phyloP scores from a whole-genome alignment of 2,113 vertebrate genomes.

The Catharus minimus region DNA sequence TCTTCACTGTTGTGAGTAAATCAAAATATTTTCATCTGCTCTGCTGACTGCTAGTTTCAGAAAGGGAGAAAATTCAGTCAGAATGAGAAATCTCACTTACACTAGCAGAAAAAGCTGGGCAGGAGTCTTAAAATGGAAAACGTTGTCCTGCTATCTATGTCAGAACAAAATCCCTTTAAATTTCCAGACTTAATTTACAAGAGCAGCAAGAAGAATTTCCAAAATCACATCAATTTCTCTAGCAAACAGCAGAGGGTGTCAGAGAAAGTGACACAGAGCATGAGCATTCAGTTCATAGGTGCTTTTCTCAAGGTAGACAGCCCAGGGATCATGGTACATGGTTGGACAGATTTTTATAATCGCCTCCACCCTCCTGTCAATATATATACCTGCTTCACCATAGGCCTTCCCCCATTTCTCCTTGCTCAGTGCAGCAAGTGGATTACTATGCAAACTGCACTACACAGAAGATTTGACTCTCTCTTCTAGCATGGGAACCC shows the following conservation, averaged over 20 bases:
- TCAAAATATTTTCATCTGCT: neutral
- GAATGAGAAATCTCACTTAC: neutral
- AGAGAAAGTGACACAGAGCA: neutral
- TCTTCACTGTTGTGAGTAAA: neutral
- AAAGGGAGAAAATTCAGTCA: neutral
- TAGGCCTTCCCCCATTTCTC: neutral
- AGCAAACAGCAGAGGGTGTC: neutral
- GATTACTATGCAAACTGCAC: constrained; percentile 11
- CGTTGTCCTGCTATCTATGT: neutral
- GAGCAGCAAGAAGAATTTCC: neutral
- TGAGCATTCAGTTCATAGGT: neutral
- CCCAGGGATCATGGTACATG: neutral
- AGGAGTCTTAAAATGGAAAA: neutral
- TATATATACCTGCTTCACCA: neutral
- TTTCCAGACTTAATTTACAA: neutral
- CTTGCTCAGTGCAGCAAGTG: neutral
- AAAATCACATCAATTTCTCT: neutral
- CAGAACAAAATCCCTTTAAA: neutral
- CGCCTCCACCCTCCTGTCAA: constrained; percentile 5
- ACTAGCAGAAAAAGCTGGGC: neutral
- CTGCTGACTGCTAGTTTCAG: neutral
- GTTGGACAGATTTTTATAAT: neutral
- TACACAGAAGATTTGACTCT: neutral
- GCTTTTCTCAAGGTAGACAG: neutral
- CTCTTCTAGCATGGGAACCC: constrained; percentile 45